Evolutionary conservation across 2,888 invertebrate genomes (phyloP).

Genomic region (Ophioninae sp.): DNA sequence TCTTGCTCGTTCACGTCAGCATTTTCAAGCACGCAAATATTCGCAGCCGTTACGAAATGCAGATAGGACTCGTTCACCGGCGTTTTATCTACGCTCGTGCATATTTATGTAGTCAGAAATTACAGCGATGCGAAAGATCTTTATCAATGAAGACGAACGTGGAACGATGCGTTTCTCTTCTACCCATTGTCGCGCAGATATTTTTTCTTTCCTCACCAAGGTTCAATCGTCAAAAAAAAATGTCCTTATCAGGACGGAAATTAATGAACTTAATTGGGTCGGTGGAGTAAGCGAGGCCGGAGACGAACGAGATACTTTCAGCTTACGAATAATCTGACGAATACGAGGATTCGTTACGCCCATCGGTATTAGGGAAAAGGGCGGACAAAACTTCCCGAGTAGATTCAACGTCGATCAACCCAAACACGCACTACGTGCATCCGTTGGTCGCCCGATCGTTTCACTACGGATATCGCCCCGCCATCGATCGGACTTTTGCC

Average conservation of each 20-base stretch:
- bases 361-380: neutral
- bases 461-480: conserved; percentile 6
- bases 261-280: conserved; percentile 20
- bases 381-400: neutral
- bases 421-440: neutral
- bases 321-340: conserved; percentile 12
- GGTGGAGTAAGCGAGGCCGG: neutral
- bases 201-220: neutral
- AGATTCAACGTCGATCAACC: neutral
- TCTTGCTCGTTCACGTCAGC: neutral
- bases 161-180: neutral
- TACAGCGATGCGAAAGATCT: conserved; percentile 13
- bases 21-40: neutral
- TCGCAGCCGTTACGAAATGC: conserved; percentile 4
- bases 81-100: conserved; percentile 27
- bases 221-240: conserved; percentile 1
- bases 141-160: conserved; percentile 41
- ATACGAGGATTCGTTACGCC: neutral
- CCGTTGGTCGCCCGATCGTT: conserved; percentile 17
- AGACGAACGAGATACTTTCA: conserved; percentile 10
- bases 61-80: conserved; percentile 40
- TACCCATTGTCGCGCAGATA: neutral
- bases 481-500: conserved; percentile 20
- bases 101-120: conserved; percentile 6
- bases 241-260: neutral